A percentile compares a stretch with the other conserved stretches of the same genome.
Conservation (phyloP, 2,888 invertebrate species). For the Panopea generosa region DNA sequence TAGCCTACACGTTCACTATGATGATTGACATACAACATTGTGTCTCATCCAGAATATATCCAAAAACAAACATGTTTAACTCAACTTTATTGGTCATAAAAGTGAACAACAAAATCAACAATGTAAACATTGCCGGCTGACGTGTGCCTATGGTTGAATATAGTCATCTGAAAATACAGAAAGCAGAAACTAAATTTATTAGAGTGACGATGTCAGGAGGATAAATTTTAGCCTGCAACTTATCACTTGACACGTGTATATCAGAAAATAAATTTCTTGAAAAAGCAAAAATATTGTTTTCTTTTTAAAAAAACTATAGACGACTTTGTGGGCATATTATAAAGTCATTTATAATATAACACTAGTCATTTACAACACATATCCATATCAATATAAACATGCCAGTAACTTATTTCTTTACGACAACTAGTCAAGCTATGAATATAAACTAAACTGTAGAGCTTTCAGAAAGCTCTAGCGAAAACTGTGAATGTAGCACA, state of each 20-base stretch:
- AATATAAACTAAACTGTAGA: too few species aligned
- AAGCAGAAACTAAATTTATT: too few species aligned
- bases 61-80: too few species aligned
- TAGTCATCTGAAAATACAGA: not conserved
- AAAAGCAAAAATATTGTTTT: slow-evolving; percentile 10
- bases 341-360: slow-evolving; percentile 4
- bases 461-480: too few species aligned
- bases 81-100: too few species aligned
- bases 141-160: slow-evolving; percentile 13
- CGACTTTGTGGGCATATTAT: too few species aligned
- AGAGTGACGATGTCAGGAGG: too few species aligned
- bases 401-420: slow-evolving; percentile 1
- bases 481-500: too few species aligned
- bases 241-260: slow-evolving; percentile 11
- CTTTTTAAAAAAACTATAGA: not conserved
- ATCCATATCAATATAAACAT: slow-evolving; percentile 4
- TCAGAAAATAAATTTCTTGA: slow-evolving; percentile 8
- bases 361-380: slow-evolving; percentile 5
- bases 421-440: slow-evolving; percentile 6
- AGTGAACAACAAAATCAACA: slow-evolving; percentile 7
- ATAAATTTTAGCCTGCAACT: too few species aligned
- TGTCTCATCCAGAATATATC: too few species aligned
- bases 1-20: slow-evolving; percentile 2
- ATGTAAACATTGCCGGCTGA: slow-evolving; percentile 2
- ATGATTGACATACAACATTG: too few species aligned